Percentiles rank a stretch among this genome's conserved stretches.
Evolutionary conservation across 64 coral and sea anemone species (phyloP).

Genomic region (Actinia tenebrosa): DNA sequence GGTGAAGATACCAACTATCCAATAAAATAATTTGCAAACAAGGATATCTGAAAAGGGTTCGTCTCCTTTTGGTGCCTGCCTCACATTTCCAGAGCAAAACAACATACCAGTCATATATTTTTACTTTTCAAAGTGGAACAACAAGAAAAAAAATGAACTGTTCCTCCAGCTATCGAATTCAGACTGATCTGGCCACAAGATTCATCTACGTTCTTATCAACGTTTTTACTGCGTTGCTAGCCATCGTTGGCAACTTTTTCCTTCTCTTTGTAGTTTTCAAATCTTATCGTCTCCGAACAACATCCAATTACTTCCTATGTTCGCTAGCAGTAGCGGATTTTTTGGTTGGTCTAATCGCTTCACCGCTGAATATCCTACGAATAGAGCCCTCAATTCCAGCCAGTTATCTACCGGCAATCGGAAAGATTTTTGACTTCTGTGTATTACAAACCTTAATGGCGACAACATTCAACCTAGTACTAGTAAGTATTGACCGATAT

Average conservation of each 20-base stretch:
- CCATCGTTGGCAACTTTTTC: conserved; percentile 23
- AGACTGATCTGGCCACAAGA: not conserved
- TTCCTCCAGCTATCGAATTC: not conserved
- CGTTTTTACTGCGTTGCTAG: conserved; percentile 3
- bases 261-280: conserved; percentile 24
- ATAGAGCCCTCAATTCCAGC: not conserved
- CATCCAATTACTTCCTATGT: conserved; percentile 37
- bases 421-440: conserved; percentile 18
- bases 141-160: not conserved
- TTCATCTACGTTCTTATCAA: not conserved
- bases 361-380: conserved; percentile 26
- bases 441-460: conserved; percentile 35
- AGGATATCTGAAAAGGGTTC: too few species aligned
- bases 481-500: conserved; percentile 26
- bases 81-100: not conserved
- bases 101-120: not conserved
- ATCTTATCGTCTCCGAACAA: not conserved
- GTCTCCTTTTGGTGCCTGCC: too few species aligned
- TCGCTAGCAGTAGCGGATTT: conserved; percentile 40
- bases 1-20: too few species aligned
- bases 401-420: not conserved
- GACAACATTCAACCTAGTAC: conserved; percentile 25
- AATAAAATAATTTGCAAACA: too few species aligned
- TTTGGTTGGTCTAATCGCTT: conserved; percentile 13
- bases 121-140: not conserved